Conservation (phyloP, 2,113 vertebrate genomes). For the Parus major region DNA sequence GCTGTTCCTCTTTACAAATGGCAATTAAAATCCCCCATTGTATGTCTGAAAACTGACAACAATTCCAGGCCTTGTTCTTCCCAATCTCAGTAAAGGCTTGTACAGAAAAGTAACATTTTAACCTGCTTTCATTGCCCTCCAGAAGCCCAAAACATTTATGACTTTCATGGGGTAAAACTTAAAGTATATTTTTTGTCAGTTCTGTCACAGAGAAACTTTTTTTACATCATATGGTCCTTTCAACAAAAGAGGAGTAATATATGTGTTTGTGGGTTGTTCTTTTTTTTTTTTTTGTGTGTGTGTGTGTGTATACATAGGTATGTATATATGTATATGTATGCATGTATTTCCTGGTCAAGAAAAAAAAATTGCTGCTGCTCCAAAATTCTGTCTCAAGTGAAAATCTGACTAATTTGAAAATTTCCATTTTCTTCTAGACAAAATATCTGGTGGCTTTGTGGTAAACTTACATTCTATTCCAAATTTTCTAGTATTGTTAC, state of each 20-base stretch:
- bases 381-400: not conserved
- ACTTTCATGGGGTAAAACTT: not conserved
- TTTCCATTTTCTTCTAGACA: not conserved
- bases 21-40: not conserved
- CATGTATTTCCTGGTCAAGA: not conserved
- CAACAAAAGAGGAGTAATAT: not conserved
- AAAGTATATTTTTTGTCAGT: not conserved
- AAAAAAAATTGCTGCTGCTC: not conserved
- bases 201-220: not conserved
- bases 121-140: not conserved
- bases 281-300: no score
- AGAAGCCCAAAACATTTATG: not conserved
- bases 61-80: not conserved
- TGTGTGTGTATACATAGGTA: rapidly evolving
- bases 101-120: not conserved
- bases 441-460: not conserved
- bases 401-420: not conserved
- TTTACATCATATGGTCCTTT: not conserved
- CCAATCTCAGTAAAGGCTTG: not conserved
- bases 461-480: not conserved
- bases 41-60: not conserved
- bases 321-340: rapidly evolving
- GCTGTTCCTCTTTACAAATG: not conserved
- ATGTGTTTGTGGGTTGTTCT: not conserved
- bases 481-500: not conserved